These are phyloP conservation scores for Galerucella calmariensis DNA, from an alignment of 2,888 invertebrate species.

Conservation along the genomic window DNA sequence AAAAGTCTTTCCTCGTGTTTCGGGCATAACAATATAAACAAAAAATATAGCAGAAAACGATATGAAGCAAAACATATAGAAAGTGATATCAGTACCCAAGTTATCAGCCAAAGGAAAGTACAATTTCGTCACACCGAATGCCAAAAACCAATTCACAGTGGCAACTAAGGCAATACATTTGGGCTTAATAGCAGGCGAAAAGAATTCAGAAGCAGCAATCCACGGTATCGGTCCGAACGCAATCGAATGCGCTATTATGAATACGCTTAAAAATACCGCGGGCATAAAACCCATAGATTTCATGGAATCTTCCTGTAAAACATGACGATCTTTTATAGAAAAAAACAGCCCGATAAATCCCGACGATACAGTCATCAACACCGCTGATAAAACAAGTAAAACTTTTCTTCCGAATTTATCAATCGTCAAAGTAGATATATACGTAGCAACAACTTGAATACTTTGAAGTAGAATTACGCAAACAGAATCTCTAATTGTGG, in stretches of 20 bases:
- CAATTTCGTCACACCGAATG: conserved; percentile 79
- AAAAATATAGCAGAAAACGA: conserved; percentile 73
- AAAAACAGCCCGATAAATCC: conserved; percentile 62
- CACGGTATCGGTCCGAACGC: conserved; percentile 87
- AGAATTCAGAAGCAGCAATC: conserved; percentile 81
- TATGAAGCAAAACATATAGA: conserved; percentile 77
- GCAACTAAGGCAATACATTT: conserved; percentile 80
- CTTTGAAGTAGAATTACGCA: conserved; percentile 13
- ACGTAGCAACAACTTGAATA: conserved; percentile 13
- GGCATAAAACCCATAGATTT: conserved; percentile 73
- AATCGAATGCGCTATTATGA: conserved; percentile 80
- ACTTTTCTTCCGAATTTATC: conserved; percentile 24
- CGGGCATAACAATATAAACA: conserved; percentile 73
- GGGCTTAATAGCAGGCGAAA: conserved; percentile 80
- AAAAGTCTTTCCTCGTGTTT: conserved; percentile 41
- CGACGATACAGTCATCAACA: conserved; percentile 66
- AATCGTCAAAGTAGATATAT: conserved; percentile 6
- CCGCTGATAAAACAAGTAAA: conserved; percentile 11
- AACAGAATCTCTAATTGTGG: not conserved
- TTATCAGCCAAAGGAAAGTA: conserved; percentile 69
- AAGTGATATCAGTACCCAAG: conserved; percentile 72
- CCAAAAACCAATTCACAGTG: conserved; percentile 79
- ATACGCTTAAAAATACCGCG: conserved; percentile 74
- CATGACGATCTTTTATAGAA: conserved; percentile 30
- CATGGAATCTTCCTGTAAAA: conserved; percentile 52